Base-by-base conservation (phyloP, 2,797 vertebrate species). In the Bradypus variegatus region DNA sequence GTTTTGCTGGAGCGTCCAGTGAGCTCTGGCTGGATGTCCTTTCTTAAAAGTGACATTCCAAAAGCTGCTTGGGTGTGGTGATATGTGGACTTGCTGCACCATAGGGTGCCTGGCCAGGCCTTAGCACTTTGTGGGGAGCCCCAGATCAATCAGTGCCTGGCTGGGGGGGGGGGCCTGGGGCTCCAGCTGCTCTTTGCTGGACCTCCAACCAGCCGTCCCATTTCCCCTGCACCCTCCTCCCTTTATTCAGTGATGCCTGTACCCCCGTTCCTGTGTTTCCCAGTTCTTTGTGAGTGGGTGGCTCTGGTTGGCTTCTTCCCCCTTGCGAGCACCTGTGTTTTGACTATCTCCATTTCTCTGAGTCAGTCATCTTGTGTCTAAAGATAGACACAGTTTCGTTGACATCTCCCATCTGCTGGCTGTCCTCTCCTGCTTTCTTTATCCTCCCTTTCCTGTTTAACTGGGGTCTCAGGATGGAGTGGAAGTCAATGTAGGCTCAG, bases 111-210 rank as follows among this genome's bases (percentile, higher is more conserved):
- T 0, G n/a, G 19, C 5, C 13, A 18, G n/a, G 60, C 16, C 36
- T 41, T 23, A 13, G 41, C 5, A 5, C 48, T 77, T 65, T 53
- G 3, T 0, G 3, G 18, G 38, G 70, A 82, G 36, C 62, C 29
- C n/a, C 29, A 12, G 50, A 19, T 0, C 2, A 12, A 14, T 70
- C 15, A 2, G 5, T 48, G 50, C 27, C 38, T 23, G n/a, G 23
- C 64, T 2, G 5, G 19, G 1, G 15, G 15, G 18, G 41, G 18
- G 1, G 73, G 50, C n/a, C 65, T 10, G 11, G 27, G 45, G 31
- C 38, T 33, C 70, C 15, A 2, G 1, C 11, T n/a, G 76, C 31
- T 70, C 81, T 64, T 5, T 10, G 64, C 19, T 33, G 3, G 36
- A 4, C 53, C 5, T 18, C 33, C 21, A 27, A 29, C 53, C n/a